A percentile compares a stretch with the other conserved stretches of the same genome.
phyloP scores from a whole-genome alignment of 2,888 invertebrate species.

The Sepioteuthis lessoniana region DNA sequence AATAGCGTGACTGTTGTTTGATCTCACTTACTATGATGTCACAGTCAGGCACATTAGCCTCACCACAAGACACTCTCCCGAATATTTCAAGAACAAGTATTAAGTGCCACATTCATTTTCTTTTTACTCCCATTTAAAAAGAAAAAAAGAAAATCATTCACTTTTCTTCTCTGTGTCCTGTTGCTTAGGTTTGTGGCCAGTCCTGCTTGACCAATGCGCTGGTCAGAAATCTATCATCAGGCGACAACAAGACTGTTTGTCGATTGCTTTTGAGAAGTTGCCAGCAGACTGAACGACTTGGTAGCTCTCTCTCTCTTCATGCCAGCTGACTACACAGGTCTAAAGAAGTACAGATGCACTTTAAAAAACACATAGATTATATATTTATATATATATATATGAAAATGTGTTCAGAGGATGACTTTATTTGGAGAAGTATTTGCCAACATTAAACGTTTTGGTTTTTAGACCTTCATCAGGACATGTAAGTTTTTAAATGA shows the following conservation, averaged over 20 bases:
- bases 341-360: neutral
- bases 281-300: neutral
- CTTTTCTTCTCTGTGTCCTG: neutral
- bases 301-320: neutral
- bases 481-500: no score
- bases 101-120: neutral
- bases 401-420: no score
- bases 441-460: no score
- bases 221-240: neutral
- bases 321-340: neutral
- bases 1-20: no score
- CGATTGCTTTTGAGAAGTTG: constrained; percentile 33
- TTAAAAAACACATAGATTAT: neutral
- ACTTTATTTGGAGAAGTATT: no score
- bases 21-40: no score
- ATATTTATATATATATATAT: no score
- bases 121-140: neutral
- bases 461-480: no score
- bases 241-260: neutral
- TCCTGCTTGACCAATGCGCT: neutral
- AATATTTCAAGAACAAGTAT: no score
- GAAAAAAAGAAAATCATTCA: neutral
- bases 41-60: no score
- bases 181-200: neutral
- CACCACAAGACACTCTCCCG: no score